Conservation (phyloP, 2,888 invertebrate genomes). For the Opisthograptis luteolata region DNA sequence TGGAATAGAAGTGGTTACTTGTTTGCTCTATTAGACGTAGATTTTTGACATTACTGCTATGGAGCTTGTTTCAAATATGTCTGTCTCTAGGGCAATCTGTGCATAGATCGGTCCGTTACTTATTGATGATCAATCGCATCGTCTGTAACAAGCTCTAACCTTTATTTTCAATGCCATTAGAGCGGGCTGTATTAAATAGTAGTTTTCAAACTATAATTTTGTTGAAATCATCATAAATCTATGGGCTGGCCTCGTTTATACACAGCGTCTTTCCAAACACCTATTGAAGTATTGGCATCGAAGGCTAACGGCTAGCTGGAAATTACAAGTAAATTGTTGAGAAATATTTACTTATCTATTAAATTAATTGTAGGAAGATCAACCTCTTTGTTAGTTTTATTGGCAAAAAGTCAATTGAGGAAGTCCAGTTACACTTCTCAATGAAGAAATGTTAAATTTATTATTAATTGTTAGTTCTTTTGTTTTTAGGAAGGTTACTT, state of each 20-base stretch:
- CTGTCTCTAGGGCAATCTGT: no score
- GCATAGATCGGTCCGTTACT: no score
- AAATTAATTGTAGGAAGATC: background rate
- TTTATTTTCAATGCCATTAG: conserved; percentile 37
- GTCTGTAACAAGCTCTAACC: conserved; percentile 5
- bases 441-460: no score
- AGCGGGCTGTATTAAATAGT: conserved; percentile 22
- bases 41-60: no score
- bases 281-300: conserved; percentile 9
- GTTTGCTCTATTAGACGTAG: no score
- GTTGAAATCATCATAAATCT: conserved; percentile 28
- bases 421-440: background rate
- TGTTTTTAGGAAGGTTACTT: no score
- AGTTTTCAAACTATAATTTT: conserved; percentile 20
- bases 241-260: conserved; percentile 18
- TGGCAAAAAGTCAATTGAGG: background rate
- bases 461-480: no score
- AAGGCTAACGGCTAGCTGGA: conserved; percentile 15
- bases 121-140: no score
- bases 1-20: no score
- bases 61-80: no score
- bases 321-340: conserved; percentile 9
- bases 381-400: background rate
- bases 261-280: conserved; percentile 24
- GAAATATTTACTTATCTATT: conserved; percentile 15